Conservation (phyloP, 92 coral and sea anemone species). For the Palythoa grandiflora region DNA sequence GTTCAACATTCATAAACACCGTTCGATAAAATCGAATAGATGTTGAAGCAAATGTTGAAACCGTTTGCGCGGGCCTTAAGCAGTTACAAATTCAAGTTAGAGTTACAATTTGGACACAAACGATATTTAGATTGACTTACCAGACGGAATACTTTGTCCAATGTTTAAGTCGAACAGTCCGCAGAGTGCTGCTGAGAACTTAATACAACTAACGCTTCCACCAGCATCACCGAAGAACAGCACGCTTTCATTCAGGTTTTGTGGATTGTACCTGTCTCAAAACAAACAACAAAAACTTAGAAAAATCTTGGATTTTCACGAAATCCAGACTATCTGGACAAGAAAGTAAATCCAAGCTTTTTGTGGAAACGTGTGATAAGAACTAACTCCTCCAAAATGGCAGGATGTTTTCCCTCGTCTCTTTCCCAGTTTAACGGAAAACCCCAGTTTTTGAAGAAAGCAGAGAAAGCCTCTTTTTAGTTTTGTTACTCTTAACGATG, state of each 20-base stretch:
- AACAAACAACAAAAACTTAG: background rate
- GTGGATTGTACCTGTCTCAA: slow-evolving; percentile 76
- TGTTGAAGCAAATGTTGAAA: no score
- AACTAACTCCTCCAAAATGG: no score
- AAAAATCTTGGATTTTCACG: background rate
- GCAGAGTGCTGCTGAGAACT: slow-evolving; percentile 76
- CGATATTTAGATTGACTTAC: slow-evolving; percentile 30
- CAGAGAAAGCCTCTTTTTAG: no score
- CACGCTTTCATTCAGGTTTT: slow-evolving; percentile 83
- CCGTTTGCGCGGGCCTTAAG: no score
- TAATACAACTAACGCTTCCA: slow-evolving; percentile 82
- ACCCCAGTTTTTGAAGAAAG: no score
- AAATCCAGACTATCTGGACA: background rate
- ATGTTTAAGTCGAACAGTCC: slow-evolving; percentile 80
- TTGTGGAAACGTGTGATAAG: no score
- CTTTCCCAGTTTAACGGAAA: no score
- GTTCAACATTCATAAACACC: no score
- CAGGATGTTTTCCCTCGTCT: no score
- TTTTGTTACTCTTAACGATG: no score
- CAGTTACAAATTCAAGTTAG: background rate
- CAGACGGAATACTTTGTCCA: slow-evolving; percentile 86
- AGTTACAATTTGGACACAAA: background rate
- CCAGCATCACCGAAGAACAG: slow-evolving; percentile 92
- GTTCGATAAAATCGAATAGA: no score
- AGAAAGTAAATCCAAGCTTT: no score